Conservation (phyloP, 2,113 vertebrate genomes). For the Cepphus grylle region DNA sequence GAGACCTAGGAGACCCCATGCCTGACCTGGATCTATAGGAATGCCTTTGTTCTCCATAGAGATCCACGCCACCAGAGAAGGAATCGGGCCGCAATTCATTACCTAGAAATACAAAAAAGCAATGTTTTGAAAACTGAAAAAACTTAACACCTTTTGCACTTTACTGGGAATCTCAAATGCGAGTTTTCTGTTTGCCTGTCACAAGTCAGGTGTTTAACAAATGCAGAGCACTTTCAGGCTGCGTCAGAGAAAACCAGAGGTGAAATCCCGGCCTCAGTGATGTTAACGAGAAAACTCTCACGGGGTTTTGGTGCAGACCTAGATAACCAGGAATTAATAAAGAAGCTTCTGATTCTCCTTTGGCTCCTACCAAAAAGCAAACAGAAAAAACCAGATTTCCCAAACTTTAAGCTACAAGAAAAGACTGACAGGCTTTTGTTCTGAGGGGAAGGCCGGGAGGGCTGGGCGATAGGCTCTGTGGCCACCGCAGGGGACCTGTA, state of each 20-base stretch:
- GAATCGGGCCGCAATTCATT: constrained; percentile 80
- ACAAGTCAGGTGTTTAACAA: neutral
- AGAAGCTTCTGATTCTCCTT: neutral
- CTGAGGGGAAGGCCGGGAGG: neutral
- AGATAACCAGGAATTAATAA: neutral
- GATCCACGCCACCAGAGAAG: constrained; percentile 77
- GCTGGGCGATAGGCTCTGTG: neutral
- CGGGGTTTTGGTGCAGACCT: neutral
- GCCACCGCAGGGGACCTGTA: neutral
- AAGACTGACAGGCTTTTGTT: neutral
- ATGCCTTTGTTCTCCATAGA: constrained; percentile 82
- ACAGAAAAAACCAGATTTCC: neutral
- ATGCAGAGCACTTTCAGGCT: neutral
- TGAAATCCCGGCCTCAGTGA: neutral
- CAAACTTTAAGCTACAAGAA: neutral
- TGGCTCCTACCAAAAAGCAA: neutral
- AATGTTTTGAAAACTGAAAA: neutral
- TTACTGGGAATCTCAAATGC: neutral
- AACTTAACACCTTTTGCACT: neutral
- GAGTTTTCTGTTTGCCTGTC: neutral
- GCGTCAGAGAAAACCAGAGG: neutral
- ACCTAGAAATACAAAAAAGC: constrained; percentile 70
- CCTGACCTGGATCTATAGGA: constrained; percentile 81
- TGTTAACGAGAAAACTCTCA: neutral
- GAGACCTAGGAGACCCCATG: constrained; percentile 82